Percentiles rank a stretch among this genome's conserved stretches.
phyloP scores from a whole-genome alignment of 92 coral and sea anemone genomes.

The Phymanthus crucifer region DNA sequence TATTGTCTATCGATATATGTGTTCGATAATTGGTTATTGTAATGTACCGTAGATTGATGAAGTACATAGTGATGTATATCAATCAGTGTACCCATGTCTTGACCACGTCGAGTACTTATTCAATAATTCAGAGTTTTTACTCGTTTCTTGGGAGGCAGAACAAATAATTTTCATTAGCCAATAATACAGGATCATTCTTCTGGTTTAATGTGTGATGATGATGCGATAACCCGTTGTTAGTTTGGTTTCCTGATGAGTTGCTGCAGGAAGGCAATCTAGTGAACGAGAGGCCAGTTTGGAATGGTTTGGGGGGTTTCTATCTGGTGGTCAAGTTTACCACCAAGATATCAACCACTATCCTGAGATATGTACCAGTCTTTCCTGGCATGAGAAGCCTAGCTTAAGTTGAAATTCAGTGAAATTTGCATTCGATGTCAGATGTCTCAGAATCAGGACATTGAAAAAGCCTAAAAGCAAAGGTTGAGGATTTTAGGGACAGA shows the following conservation, averaged over 20 bases:
- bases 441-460: too few species aligned
- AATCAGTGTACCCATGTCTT: conserved; percentile 10
- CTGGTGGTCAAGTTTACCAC: neutral
- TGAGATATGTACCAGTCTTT: too few species aligned
- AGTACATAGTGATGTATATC: conserved; percentile 24
- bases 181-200: neutral
- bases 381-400: too few species aligned
- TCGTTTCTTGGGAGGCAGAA: neutral
- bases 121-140: neutral
- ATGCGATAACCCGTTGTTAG: neutral
- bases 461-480: too few species aligned
- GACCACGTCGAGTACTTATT: neutral
- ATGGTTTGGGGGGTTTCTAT: neutral
- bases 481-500: too few species aligned
- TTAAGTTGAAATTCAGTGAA: too few species aligned
- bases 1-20: conserved; percentile 9
- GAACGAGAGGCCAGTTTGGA: neutral
- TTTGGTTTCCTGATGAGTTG: neutral
- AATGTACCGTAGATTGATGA: conserved; percentile 34
- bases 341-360: neutral
- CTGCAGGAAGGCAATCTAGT: neutral
- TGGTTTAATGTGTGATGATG: neutral
- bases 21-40: conserved; percentile 28
- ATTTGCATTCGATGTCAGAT: too few species aligned
- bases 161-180: neutral